phyloP scores from a whole-genome alignment of 2,113 vertebrate genomes.

The Aplodontia rufa region DNA sequence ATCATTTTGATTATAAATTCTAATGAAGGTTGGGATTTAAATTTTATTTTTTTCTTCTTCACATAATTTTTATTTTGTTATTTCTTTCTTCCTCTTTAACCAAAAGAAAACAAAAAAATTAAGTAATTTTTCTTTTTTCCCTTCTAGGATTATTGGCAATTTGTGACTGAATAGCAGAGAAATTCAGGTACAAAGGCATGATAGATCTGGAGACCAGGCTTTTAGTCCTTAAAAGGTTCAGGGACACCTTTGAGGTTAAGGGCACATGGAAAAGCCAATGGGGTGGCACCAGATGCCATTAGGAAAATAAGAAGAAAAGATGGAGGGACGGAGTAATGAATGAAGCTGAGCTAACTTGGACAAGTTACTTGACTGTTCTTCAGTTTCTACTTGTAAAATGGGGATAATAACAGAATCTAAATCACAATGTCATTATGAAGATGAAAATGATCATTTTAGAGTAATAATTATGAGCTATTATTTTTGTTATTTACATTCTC shows the following conservation, averaged over 20 bases:
- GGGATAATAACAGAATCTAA: neutral
- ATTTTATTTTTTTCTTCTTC: neutral
- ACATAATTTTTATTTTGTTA: neutral
- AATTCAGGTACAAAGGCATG: neutral
- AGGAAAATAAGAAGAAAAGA: neutral
- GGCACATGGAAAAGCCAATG: neutral
- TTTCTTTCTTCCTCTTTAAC: neutral
- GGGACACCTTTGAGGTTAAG: neutral
- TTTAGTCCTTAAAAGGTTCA: neutral
- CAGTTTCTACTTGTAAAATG: neutral
- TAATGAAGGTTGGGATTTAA: neutral
- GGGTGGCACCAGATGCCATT: neutral
- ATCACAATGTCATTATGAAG: neutral
- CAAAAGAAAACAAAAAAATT: neutral
- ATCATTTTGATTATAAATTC: neutral
- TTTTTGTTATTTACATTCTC: neutral
- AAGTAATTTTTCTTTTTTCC: neutral
- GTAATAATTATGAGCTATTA: neutral
- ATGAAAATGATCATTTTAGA: neutral
- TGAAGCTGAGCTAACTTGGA: neutral
- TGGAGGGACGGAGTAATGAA: neutral
- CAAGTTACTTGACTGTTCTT: neutral
- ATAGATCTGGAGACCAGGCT: neutral
- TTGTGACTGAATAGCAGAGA: neutral
- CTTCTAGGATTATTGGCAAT: neutral